phyloP scores from a whole-genome alignment of 2,888 invertebrate species.

The Dynastes tityus region DNA sequence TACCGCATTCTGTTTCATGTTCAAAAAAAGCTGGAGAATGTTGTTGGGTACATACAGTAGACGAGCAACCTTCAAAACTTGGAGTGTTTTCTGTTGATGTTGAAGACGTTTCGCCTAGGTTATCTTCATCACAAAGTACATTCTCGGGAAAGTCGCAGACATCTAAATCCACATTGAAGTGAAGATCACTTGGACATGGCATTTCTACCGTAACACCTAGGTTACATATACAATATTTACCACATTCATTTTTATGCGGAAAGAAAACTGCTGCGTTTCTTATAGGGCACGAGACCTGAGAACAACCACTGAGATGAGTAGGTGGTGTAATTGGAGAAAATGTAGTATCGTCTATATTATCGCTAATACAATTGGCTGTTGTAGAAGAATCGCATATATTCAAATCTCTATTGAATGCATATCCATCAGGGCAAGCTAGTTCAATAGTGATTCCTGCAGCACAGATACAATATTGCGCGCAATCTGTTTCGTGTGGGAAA shows the following conservation, averaged over 20 bases:
- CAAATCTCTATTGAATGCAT: background rate
- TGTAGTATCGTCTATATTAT: background rate
- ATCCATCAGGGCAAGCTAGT: slow-evolving; percentile 5
- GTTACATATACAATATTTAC: slow-evolving; percentile 35
- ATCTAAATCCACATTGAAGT: slow-evolving; percentile 24
- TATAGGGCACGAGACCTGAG: background rate
- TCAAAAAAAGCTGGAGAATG: slow-evolving; percentile 14
- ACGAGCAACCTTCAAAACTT: background rate
- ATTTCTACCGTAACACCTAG: slow-evolving; percentile 22
- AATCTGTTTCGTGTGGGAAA: slow-evolving; percentile 10
- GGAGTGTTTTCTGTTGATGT: background rate
- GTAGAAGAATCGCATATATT: slow-evolving; percentile 15
- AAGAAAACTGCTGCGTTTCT: slow-evolving; percentile 25
- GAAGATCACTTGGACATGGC: slow-evolving; percentile 29
- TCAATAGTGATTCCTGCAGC: background rate
- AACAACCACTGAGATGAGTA: background rate
- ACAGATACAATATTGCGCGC: background rate
- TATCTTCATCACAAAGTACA: slow-evolving; percentile 1
- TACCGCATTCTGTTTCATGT: slow-evolving; percentile 29
- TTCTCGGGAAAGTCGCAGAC: slow-evolving; percentile 21
- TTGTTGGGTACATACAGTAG: background rate
- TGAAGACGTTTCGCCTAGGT: background rate
- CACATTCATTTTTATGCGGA: slow-evolving; percentile 4
- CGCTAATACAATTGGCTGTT: slow-evolving; percentile 38
- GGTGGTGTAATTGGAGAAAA: background rate